These are phyloP conservation scores for Schizothorax lantsangensis DNA, from an alignment of 2,797 vertebrate species.

Conservation along the genomic window DNA sequence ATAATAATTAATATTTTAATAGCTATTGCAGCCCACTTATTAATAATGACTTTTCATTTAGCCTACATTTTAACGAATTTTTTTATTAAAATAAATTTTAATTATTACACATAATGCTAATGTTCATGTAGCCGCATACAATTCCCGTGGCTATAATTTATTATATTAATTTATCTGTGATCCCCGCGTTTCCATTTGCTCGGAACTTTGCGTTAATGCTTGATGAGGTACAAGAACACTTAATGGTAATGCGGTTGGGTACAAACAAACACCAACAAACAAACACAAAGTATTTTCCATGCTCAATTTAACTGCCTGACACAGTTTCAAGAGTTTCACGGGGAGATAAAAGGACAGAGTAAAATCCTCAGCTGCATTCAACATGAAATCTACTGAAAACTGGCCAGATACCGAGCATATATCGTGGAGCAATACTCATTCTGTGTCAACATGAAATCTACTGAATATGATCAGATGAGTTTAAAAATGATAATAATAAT, in stretches of 20 bases:
- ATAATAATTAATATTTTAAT: neutral
- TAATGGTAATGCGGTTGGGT: constrained; percentile 35
- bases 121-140: neutral
- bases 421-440: neutral
- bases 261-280: constrained; percentile 56
- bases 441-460: neutral
- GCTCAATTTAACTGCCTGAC: constrained; percentile 48
- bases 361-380: constrained; percentile 14
- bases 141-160: neutral
- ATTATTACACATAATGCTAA: neutral
- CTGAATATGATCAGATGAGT: neutral
- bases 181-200: neutral
- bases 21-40: neutral
- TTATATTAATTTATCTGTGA: constrained; percentile 2
- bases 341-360: constrained; percentile 6
- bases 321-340: constrained; percentile 40
- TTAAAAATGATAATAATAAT: neutral
- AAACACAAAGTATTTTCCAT: constrained; percentile 47
- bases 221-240: constrained; percentile 42
- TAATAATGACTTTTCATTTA: neutral
- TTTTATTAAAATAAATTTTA: no score
- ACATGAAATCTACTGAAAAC: neutral
- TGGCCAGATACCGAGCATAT: neutral
- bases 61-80: neutral
- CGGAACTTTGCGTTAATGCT: constrained; percentile 8